Percentiles rank a stretch among this genome's conserved stretches.
These are phyloP conservation scores for Drosophila ambigua DNA, from an alignment of 1,140 invertebrate genomes.

Conservation along the genomic window DNA sequence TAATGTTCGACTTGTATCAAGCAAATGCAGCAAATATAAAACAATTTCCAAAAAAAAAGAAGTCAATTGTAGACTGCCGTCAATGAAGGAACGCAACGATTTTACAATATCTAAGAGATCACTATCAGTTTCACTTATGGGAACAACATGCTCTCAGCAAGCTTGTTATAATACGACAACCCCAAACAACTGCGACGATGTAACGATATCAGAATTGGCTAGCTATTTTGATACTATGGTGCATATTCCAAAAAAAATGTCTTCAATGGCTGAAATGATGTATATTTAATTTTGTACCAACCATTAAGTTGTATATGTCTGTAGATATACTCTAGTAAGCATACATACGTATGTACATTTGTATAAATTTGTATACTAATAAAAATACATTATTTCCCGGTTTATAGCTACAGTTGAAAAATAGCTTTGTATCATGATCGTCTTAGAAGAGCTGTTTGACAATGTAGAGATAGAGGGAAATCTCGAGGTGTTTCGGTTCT, in stretches of 20 bases:
- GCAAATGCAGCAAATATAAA: slow-evolving; percentile 55
- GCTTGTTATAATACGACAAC: slow-evolving; percentile 85
- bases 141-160: slow-evolving; percentile 86
- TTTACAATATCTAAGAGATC: slow-evolving; percentile 4
- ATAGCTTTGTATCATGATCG: fast-evolving
- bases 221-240: slow-evolving; percentile 96
- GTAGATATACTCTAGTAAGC: too few species aligned
- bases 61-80: neutral
- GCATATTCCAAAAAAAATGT: slow-evolving; percentile 98
- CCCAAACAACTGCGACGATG: slow-evolving; percentile 86
- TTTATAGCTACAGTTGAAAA: too few species aligned
- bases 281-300: slow-evolving; percentile 88
- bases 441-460: too few species aligned
- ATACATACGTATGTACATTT: too few species aligned
- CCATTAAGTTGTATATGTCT: neutral
- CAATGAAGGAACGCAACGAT: neutral
- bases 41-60: slow-evolving; percentile 1
- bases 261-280: slow-evolving; percentile 98
- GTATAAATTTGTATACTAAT: too few species aligned
- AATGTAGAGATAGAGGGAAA: fast-evolving
- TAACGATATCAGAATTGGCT: slow-evolving; percentile 95
- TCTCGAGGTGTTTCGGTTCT: too few species aligned
- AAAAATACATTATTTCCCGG: too few species aligned
- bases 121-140: slow-evolving; percentile 15
- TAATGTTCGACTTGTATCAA: slow-evolving; percentile 30